phyloP scores from a whole-genome alignment of 2,888 invertebrate genomes.

The Amblyteles armatorius region DNA sequence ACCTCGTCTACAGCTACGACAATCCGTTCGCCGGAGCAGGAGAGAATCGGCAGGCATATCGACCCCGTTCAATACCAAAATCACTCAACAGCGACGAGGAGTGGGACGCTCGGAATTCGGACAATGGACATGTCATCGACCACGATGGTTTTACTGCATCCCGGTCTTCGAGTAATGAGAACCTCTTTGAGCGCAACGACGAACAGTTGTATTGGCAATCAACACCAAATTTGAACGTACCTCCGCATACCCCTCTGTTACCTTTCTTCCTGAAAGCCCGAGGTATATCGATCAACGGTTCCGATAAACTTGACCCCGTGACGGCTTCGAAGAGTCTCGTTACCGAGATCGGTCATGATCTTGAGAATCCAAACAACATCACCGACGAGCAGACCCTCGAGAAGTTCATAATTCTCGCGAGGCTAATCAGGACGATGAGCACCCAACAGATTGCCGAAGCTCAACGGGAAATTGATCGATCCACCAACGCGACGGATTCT shows the following conservation, averaged over 20 bases:
- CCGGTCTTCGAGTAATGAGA: conserved; percentile 56
- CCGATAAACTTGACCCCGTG: conserved; percentile 76
- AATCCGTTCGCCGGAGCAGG: conserved; percentile 71
- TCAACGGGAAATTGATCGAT: conserved; percentile 85
- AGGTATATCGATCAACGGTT: conserved; percentile 83
- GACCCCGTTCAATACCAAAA: conserved; percentile 2
- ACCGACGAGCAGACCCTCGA: conserved; percentile 87
- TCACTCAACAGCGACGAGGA: conserved; percentile 48
- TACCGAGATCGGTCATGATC: conserved; percentile 87
- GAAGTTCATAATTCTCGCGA: conserved; percentile 88
- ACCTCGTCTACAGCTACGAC: conserved; percentile 81
- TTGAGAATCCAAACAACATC: conserved; percentile 87
- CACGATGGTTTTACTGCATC: conserved; percentile 38
- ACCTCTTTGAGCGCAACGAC: conserved; percentile 78
- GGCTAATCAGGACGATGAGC: conserved; percentile 88
- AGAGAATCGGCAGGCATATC: conserved; percentile 50
- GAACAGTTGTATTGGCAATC: conserved; percentile 74
- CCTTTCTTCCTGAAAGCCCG: conserved; percentile 85
- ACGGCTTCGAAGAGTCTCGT: conserved; percentile 82
- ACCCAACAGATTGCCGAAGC: conserved; percentile 87
- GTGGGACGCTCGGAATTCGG: conserved; percentile 9
- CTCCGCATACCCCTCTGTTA: conserved; percentile 85
- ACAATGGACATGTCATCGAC: background rate
- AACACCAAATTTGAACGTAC: conserved; percentile 79
- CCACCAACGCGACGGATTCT: conserved; percentile 81